Evolutionary conservation across 2,797 vertebrate species (phyloP).

Genomic region (Vipera latastei): DNA sequence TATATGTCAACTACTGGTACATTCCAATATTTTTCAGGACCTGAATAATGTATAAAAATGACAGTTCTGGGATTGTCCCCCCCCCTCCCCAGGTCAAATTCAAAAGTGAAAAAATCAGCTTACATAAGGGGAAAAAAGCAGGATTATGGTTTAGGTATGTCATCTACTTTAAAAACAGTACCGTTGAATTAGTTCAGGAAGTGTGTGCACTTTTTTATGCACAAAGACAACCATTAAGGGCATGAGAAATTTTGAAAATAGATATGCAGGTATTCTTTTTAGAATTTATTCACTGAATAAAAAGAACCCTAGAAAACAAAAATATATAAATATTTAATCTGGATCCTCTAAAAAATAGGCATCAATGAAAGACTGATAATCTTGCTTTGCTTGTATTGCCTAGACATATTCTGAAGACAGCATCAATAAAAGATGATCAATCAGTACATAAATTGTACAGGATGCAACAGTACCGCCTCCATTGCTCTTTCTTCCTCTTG

Average conservation of each 20-base stretch:
- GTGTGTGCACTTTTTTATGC: neutral
- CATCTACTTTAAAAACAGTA: neutral
- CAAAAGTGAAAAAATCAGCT: neutral
- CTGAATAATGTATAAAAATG: neutral
- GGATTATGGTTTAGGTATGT: neutral
- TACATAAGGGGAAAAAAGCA: neutral
- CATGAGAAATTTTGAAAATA: neutral
- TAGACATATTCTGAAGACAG: slow-evolving; percentile 36
- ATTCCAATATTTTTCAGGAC: slow-evolving; percentile 9
- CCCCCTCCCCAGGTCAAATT: neutral
- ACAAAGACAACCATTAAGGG: neutral
- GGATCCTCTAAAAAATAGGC: neutral
- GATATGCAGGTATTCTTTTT: neutral
- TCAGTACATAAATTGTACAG: slow-evolving; percentile 24
- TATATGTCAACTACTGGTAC: neutral
- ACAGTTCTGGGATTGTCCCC: neutral
- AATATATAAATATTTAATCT: neutral
- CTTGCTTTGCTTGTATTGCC: slow-evolving; percentile 8
- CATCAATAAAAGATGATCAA: slow-evolving; percentile 20
- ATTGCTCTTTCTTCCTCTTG: slow-evolving; percentile 31
- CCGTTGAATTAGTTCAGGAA: neutral
- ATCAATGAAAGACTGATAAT: neutral
- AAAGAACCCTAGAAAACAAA: neutral
- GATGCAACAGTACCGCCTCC: slow-evolving; percentile 12
- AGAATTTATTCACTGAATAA: neutral